Evolutionary conservation across 2,888 invertebrate genomes (phyloP).

Genomic region (Eretmocerus hayati): DNA sequence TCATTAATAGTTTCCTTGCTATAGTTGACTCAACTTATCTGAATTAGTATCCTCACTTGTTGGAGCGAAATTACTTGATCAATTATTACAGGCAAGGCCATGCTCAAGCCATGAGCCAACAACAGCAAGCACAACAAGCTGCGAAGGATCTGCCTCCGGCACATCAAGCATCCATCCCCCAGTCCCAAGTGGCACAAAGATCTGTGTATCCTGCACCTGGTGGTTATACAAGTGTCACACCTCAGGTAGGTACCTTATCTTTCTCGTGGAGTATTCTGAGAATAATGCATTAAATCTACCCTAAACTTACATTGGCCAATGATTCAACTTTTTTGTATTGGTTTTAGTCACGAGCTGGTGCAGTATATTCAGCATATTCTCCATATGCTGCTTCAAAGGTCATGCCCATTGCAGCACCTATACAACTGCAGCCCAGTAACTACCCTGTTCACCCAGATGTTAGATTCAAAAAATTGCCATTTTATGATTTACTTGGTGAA

Average conservation of each 20-base stretch:
- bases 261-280: too few species aligned
- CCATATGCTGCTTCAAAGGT: slow-evolving; percentile 38
- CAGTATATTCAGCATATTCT: slow-evolving; percentile 33
- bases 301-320: background rate
- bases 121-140: slow-evolving; percentile 34
- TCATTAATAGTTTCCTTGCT: too few species aligned
- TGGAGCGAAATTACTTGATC: background rate
- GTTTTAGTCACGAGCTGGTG: slow-evolving; percentile 28
- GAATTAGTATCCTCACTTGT: background rate
- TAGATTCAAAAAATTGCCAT: slow-evolving; percentile 83
- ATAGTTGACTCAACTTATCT: too few species aligned
- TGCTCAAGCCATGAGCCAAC: slow-evolving; percentile 37
- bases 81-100: slow-evolving; percentile 35
- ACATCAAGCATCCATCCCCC: slow-evolving; percentile 44
- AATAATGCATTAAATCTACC: background rate
- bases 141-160: slow-evolving; percentile 43
- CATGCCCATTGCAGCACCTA: slow-evolving; percentile 31
- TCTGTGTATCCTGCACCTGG: slow-evolving; percentile 38
- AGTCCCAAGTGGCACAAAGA: slow-evolving; percentile 37
- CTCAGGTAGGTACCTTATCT: slow-evolving; percentile 34
- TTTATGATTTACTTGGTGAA: slow-evolving; percentile 83
- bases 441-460: slow-evolving; percentile 91
- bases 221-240: slow-evolving; percentile 37
- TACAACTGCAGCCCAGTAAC: slow-evolving; percentile 38
- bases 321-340: background rate